Evolutionary conservation across 2,888 invertebrate species (phyloP).

Genomic region (Tetragnatha montana): DNA sequence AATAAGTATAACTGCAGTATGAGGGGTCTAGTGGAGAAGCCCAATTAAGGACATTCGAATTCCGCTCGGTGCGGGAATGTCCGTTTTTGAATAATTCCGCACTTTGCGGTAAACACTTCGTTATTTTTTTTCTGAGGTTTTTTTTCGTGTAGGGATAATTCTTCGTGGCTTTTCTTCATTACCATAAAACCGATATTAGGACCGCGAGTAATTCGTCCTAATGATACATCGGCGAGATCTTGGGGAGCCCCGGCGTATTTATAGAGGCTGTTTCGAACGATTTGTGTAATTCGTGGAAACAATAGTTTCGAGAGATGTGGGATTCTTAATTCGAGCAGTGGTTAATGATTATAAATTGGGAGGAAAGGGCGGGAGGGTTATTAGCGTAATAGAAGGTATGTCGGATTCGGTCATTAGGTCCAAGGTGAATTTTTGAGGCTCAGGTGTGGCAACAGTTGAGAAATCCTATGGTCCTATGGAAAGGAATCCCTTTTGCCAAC

Average conservation of each 20-base stretch:
- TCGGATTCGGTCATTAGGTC: background rate
- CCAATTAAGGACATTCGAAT: constrained; percentile 52
- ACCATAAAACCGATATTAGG: constrained; percentile 63
- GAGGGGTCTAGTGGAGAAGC: constrained; percentile 20
- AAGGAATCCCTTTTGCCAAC: too few relatives aligned
- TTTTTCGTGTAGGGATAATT: constrained; percentile 5
- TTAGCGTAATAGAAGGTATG: constrained; percentile 12
- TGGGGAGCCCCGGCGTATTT: constrained; percentile 7
- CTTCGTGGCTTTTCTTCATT: constrained; percentile 42
- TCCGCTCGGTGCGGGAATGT: constrained; percentile 4
- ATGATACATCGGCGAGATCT: constrained; percentile 38
- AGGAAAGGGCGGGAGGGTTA: constrained; percentile 2
- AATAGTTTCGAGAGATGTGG: constrained; percentile 28
- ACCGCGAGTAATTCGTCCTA: constrained; percentile 38
- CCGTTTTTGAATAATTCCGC: constrained; percentile 45
- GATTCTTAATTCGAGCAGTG: constrained; percentile 12
- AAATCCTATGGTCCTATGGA: background rate
- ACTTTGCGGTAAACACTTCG: constrained; percentile 53
- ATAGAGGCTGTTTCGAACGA: constrained; percentile 20
- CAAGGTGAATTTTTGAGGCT: background rate
- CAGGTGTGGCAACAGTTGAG: background rate
- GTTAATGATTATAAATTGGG: constrained; percentile 30
- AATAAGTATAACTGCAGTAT: constrained; percentile 35
- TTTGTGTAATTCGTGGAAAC: constrained; percentile 63
- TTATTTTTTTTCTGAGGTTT: background rate